Base-by-base conservation (phyloP, 2,113 vertebrate genomes). In the Hyperoodon ampullatus region DNA sequence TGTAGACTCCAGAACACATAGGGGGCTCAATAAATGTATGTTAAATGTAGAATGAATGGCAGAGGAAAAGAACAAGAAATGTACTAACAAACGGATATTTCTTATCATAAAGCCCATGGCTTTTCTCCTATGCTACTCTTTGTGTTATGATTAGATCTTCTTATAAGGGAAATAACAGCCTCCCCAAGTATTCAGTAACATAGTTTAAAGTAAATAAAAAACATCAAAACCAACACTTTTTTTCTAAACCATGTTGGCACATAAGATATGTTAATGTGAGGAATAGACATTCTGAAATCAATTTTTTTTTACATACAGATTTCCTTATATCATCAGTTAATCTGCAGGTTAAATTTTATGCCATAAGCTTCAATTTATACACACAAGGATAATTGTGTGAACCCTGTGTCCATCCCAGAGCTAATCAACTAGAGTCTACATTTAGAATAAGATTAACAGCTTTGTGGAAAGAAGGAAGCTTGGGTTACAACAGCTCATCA, bases 381-480 rank as follows among this genome's bases (percentile, higher is more conserved):
- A 26, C 50, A 44, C 26, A 18, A 61, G 82, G 30, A 10, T 50
- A 30, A 8, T 90, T 88, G 24, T 35, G 58, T 63, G 26, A 42
- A 24, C 6, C 74, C 13, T 19, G 39, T 0, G 39, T 74, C 89
- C 30, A 61, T n/a, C 85, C 50, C 84, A 55, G 39, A 72, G 89
- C 47, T 93, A 86, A 77, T 95, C 80, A 30, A 0, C 74, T 82
- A 13, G 63, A 92, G 47, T 92, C 63, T 74, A 61, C 63, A 95
- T 35, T 35, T 90, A 35, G 0, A 89, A 90, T 60, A 98, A 97
- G 97, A 97, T 86, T 1, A 60, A 97, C 63, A 23, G 68, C n/a
- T 91, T 8, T 83, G 94, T 80, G 74, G 83, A 96, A 71, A 90
- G 39, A 83, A 71, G 74, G 61, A 70, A 75, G 39, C 88, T 90